These are phyloP conservation scores for Suncus etruscus DNA, from an alignment of 2,113 vertebrate genomes.

Conservation along the genomic window DNA sequence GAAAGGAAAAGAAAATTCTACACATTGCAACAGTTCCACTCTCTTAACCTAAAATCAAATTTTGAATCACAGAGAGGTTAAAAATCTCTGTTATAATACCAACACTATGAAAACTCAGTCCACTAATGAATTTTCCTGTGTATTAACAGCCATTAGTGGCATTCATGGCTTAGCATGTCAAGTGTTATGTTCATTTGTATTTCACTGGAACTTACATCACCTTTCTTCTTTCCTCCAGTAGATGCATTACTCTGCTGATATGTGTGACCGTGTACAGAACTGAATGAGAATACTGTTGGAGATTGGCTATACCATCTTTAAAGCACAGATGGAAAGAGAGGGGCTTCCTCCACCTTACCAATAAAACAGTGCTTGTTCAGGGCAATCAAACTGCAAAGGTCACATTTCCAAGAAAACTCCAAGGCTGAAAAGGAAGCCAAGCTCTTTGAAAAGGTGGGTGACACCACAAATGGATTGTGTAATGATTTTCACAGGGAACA, in stretches of 20 bases:
- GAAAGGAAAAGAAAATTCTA: not conserved
- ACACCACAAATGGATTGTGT: conserved; percentile 76
- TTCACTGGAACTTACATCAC: conserved; percentile 86
- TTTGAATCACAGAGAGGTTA: not conserved
- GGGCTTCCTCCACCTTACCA: conserved; percentile 82
- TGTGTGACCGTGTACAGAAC: conserved; percentile 85
- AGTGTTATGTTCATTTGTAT: conserved; percentile 83
- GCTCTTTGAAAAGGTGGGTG: conserved; percentile 80
- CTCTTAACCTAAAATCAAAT: not conserved
- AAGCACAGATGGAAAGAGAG: conserved; percentile 83
- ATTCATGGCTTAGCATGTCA: conserved; percentile 80
- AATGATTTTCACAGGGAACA: conserved; percentile 76
- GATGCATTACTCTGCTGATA: conserved; percentile 84
- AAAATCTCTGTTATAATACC: conserved; percentile 43
- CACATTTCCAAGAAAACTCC: conserved; percentile 82
- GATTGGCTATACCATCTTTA: conserved; percentile 87
- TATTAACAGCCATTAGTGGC: conserved; percentile 64
- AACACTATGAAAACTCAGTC: conserved; percentile 29
- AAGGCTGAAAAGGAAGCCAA: conserved; percentile 76
- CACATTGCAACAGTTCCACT: conserved; percentile 33
- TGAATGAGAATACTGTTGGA: conserved; percentile 85
- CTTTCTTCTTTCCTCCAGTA: conserved; percentile 85
- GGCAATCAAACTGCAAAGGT: conserved; percentile 82
- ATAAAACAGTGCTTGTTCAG: conserved; percentile 83
- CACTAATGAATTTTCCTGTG: conserved; percentile 64